These are phyloP conservation scores for Mionectes macconnelli DNA, from an alignment of 2,113 vertebrate species.

Conservation along the genomic window DNA sequence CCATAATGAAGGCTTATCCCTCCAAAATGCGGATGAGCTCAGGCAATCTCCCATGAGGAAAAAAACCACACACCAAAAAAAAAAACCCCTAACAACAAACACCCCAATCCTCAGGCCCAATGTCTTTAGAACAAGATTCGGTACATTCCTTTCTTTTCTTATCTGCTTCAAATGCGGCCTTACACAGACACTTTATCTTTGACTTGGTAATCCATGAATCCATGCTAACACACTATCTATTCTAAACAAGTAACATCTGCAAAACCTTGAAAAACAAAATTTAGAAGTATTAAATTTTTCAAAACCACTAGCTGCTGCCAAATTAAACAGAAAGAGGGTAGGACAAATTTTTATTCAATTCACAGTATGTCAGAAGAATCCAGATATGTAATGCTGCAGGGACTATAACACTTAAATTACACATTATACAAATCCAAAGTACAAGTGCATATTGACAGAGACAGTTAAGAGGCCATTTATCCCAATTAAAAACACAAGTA, in stretches of 20 bases:
- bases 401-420: neutral
- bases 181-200: neutral
- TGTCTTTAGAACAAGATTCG: neutral
- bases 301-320: neutral
- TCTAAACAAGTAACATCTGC: neutral
- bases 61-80: neutral
- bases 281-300: neutral
- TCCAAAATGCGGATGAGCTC: neutral
- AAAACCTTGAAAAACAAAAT: neutral
- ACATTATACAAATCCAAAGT: neutral
- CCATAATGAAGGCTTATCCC: neutral
- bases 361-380: neutral
- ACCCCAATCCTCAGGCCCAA: neutral
- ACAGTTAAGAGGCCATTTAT: neutral
- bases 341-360: neutral
- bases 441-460: neutral
- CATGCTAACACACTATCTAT: neutral
- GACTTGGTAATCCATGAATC: neutral
- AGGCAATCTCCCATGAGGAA: neutral
- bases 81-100: neutral
- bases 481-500: neutral
- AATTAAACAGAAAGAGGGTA: neutral
- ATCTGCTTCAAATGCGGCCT: slow-evolving; percentile 5
- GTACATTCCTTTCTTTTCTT: slow-evolving; percentile 17
- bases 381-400: neutral